A percentile compares a stretch with the other conserved stretches of the same genome.
Conservation (phyloP, 1,140 invertebrate species). For the Globodera ellingtonae region DNA sequence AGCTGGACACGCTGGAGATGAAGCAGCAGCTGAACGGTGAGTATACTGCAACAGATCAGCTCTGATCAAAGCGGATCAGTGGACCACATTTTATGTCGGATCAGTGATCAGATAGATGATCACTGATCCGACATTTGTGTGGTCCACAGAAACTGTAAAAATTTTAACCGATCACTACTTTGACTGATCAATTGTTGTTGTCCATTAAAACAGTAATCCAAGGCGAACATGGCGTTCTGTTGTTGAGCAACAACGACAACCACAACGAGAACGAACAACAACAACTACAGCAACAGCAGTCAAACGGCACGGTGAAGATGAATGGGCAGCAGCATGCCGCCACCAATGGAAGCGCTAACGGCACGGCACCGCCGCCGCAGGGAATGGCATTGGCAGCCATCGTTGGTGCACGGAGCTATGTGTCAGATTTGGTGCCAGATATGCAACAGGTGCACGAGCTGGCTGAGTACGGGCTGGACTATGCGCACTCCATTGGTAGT, state of each 20-base stretch:
- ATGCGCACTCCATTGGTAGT: constrained; percentile 11
- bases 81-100: too few species aligned
- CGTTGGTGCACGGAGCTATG: background rate
- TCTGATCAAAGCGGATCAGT: too few species aligned
- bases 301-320: background rate
- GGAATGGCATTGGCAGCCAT: background rate
- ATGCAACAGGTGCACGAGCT: background rate
- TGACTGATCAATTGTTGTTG: too few species aligned
- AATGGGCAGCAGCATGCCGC: background rate
- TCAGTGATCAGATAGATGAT: too few species aligned
- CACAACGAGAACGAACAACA: background rate
- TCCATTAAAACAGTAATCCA: background rate
- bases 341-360: background rate
- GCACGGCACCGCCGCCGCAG: background rate
- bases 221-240: background rate
- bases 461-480: constrained; percentile 9
- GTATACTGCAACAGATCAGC: too few species aligned
- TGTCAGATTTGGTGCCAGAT: background rate
- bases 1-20: too few species aligned
- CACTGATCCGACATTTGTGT: too few species aligned
- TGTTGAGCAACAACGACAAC: background rate
- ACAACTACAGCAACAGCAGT: background rate
- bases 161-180: too few species aligned
- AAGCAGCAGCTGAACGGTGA: too few species aligned
- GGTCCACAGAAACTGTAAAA: too few species aligned